phyloP scores from a whole-genome alignment of 1,140 invertebrate species.

The Drosophila insularis region DNA sequence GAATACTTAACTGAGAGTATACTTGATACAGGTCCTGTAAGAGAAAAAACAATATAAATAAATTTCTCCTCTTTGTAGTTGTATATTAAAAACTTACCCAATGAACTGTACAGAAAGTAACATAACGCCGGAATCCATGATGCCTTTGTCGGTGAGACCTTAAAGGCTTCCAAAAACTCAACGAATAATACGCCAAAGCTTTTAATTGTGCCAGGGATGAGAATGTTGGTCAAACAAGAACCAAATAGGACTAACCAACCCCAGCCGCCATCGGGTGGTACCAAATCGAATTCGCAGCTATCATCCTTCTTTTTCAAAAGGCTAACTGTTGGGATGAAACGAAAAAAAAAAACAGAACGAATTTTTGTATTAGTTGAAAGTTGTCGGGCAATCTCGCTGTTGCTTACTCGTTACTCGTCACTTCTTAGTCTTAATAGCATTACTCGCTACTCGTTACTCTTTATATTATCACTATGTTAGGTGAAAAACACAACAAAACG shows the following conservation, averaged over 20 bases:
- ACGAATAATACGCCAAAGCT: constrained; percentile 93
- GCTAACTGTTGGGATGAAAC: constrained; percentile 44
- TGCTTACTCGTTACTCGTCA: too few species aligned
- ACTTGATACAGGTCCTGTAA: constrained; percentile 92
- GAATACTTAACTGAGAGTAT: constrained; percentile 95
- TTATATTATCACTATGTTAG: neutral
- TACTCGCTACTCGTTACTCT: neutral
- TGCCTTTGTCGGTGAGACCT: constrained; percentile 88
- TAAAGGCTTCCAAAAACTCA: constrained; percentile 90
- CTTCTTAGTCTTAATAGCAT: too few species aligned
- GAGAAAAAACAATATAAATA: neutral
- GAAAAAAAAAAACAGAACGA: neutral
- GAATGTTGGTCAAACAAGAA: constrained; percentile 90
- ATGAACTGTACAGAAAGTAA: constrained; percentile 93
- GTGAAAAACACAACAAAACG: too few species aligned
- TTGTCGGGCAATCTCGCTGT: neutral
- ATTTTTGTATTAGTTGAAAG: neutral
- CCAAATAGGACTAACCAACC: constrained; percentile 92
- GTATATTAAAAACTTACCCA: constrained; percentile 84
- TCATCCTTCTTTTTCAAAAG: constrained; percentile 72
- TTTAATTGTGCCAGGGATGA: constrained; percentile 92
- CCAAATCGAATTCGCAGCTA: constrained; percentile 82
- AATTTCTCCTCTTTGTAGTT: neutral
- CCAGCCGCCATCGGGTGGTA: constrained; percentile 89
- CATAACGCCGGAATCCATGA: constrained; percentile 92